Evolutionary conservation across 1,140 invertebrate species (phyloP).

Genomic region (Drosophila truncata): DNA sequence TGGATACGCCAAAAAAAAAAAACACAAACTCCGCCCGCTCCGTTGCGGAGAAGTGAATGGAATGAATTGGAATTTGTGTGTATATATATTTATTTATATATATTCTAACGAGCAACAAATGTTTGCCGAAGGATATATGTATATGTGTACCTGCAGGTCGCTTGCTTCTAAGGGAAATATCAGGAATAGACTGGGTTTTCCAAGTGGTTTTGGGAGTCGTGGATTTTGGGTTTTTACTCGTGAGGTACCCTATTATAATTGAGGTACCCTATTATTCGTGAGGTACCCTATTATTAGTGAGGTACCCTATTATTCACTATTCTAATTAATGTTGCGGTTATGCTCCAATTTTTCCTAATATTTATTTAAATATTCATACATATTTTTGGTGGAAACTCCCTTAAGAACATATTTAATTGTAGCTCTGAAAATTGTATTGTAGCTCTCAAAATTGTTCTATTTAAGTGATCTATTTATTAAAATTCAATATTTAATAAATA

Average conservation of each 20-base stretch:
- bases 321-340: neutral
- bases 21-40: neutral
- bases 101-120: constrained; percentile 53
- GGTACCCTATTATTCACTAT: too few species aligned
- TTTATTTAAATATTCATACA: neutral
- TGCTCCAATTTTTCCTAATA: neutral
- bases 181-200: neutral
- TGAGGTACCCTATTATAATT: neutral
- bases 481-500: neutral
- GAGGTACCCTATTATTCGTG: too few species aligned
- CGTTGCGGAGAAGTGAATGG: constrained; percentile 2
- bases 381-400: neutral
- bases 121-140: constrained; percentile 24
- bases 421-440: too few species aligned
- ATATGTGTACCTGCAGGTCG: neutral
- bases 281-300: too few species aligned
- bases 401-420: neutral
- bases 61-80: constrained; percentile 16
- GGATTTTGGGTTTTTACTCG: neutral
- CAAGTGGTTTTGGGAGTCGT: neutral
- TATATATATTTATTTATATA: neutral
- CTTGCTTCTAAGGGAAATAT: neutral
- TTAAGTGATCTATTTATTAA: neutral
- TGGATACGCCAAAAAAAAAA: constrained; percentile 58
- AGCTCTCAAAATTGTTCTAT: neutral